Base-by-base conservation (phyloP, 2,888 invertebrate genomes). In the Limnephilus rhombicus region DNA sequence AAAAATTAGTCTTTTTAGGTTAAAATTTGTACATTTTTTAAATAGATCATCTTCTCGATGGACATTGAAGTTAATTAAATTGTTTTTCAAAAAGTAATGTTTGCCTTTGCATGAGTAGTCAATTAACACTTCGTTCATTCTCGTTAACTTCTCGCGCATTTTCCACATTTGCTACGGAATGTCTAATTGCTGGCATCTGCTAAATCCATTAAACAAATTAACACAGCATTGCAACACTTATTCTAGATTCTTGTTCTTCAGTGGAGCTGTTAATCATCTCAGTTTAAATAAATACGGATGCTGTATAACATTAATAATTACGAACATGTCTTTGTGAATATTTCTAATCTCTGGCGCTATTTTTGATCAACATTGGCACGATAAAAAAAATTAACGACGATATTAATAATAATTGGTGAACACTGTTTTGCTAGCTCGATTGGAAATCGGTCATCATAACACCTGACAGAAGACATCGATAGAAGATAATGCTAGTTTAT, bases 141-240 rank as follows among this genome's bases (percentile, higher is more conserved):
- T 18, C 68, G 24, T 68, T 68, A 68, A 68, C 7, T 68, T 24
- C 68, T 31, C 11, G 3, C 13, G 85, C 24, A 85, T 86, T 89
- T 89, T 89, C 88, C 88, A 89, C 68, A 80, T 89, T 89, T 89
- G 34, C 80, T 89, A 80, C 11, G 37, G 88, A 89, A 89, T 89
- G 24, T 89, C 88, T 89, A 89, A 89, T 89, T 89, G 88, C 31
- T 31, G 18, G 41, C 88, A 80, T 89, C 88, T 89, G 88, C 45
- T 80, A 89, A 80, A 37, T 89, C 29, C n/a, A 87, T 49, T 87
- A 49, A 49, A 53, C 31, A 45, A 87, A 87, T 87, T 87, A 87
- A 53, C 87, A 87, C 86, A 11, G 11, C 31, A 34, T 34, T 31
- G 31, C 34, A 31, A 31, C 34, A 82, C 82, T 34, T 31, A 31